Conservation (phyloP, 2,888 invertebrate genomes). For the Caenorhabditis sp. region DNA sequence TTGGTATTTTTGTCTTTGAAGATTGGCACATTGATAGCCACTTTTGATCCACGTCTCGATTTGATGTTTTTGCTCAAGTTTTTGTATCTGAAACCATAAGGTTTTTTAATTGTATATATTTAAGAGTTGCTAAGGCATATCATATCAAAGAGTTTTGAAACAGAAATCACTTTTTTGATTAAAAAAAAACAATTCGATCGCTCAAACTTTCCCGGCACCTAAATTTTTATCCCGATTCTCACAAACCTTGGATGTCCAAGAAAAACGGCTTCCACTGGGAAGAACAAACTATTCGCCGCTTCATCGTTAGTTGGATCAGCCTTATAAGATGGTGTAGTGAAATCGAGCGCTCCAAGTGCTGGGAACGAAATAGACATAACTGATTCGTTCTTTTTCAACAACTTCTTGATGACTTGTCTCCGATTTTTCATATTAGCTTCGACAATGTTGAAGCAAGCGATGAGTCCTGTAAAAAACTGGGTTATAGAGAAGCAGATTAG, state of each 20-base stretch:
- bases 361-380: constrained; percentile 91
- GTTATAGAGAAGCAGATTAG: no score
- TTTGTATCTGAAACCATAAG: constrained; percentile 71
- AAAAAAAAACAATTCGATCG: no score
- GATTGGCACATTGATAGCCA: constrained; percentile 93
- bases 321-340: constrained; percentile 81
- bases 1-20: constrained; percentile 85
- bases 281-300: constrained; percentile 85
- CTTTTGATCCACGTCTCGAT: constrained; percentile 88
- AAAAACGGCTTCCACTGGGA: constrained; percentile 92
- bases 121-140: no score
- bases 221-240: no score
- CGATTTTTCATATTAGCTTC: constrained; percentile 93
- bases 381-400: constrained; percentile 78
- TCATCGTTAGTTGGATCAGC: constrained; percentile 79
- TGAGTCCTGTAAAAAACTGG: constrained; percentile 72
- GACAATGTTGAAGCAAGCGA: constrained; percentile 96
- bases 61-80: constrained; percentile 93
- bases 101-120: background rate
- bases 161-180: no score
- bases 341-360: constrained; percentile 87
- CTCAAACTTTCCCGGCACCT: no score
- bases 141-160: background rate
- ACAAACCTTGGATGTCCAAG: constrained; percentile 83
- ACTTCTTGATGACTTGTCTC: constrained; percentile 77